Conservation (phyloP, 2,797 vertebrate species). For the Benthosema pterotum region DNA sequence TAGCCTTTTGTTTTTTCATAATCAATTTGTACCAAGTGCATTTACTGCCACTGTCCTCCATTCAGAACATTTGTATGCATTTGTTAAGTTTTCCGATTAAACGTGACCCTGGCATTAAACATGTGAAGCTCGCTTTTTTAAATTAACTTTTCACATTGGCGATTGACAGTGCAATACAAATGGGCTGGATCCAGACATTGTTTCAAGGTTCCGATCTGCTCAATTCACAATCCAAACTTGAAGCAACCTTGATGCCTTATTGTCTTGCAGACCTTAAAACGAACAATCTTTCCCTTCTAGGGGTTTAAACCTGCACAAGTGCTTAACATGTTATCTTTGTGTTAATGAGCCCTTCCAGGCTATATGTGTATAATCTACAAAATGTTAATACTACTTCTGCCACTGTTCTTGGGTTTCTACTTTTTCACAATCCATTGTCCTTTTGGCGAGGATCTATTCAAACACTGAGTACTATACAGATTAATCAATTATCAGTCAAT, state of each 20-base stretch:
- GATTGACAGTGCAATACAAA: not conserved
- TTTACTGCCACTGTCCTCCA: constrained; percentile 92
- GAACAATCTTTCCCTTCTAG: no score
- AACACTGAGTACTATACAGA: not conserved
- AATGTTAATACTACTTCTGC: not conserved
- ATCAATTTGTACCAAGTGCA: constrained; percentile 94
- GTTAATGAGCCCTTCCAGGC: no score
- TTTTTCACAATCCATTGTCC: no score
- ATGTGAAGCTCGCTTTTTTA: constrained; percentile 73
- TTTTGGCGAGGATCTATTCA: constrained; percentile 3
- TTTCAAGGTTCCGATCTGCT: no score
- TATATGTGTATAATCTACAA: no score
- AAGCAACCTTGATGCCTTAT: no score
- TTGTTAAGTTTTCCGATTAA: constrained; percentile 96
- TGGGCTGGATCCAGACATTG: no score
- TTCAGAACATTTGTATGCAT: constrained; percentile 99
- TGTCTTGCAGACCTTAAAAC: no score
- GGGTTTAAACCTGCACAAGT: no score
- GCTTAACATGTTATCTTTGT: no score
- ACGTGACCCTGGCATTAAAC: constrained; percentile 93
- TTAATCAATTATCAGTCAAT: constrained; percentile 2
- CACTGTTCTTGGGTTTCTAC: not conserved
- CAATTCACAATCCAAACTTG: no score
- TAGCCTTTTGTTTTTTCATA: constrained; percentile 87
- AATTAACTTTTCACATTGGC: constrained; percentile 8